Percentiles rank a stretch among this genome's conserved stretches.
phyloP scores from a whole-genome alignment of 2,888 invertebrate species.

The Clistopyga incitator region DNA sequence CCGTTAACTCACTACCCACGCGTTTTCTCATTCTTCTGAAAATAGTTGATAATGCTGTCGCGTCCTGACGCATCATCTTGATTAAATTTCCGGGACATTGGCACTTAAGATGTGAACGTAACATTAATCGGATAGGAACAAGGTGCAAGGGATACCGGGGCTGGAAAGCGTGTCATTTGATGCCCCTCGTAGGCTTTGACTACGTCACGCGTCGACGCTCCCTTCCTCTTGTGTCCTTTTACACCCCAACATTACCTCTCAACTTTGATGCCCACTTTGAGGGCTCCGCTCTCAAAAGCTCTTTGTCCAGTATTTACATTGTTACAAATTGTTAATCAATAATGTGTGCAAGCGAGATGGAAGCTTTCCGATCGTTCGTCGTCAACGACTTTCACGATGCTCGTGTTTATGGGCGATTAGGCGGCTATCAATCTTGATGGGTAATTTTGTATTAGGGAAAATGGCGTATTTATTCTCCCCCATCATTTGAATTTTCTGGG shows the following conservation, averaged over 20 bases:
- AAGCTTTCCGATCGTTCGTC: background rate
- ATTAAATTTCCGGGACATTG: conserved; percentile 37
- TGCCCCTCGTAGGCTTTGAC: conserved; percentile 11
- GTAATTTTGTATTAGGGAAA: background rate
- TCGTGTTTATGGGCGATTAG: background rate
- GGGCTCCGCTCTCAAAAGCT: background rate
- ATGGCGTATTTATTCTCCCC: too few species aligned
- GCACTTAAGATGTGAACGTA: conserved; percentile 3
- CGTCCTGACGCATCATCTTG: conserved; percentile 12
- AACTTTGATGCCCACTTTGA: background rate
- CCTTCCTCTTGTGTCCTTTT: background rate
- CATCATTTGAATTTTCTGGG: too few species aligned
- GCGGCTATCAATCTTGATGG: background rate
- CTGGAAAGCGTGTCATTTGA: background rate
- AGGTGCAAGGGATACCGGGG: background rate
- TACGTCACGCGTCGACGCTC: background rate
- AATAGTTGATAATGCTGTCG: background rate
- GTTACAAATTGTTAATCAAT: background rate
- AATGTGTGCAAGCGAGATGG: background rate
- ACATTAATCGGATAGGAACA: conserved; percentile 19
- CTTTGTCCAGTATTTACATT: background rate
- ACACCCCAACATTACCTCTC: background rate
- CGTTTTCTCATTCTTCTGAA: background rate
- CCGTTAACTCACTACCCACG: background rate
- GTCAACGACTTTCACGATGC: background rate